Evolutionary conservation across 2,797 vertebrate species (phyloP).

Genomic region (Poecilia picta): DNA sequence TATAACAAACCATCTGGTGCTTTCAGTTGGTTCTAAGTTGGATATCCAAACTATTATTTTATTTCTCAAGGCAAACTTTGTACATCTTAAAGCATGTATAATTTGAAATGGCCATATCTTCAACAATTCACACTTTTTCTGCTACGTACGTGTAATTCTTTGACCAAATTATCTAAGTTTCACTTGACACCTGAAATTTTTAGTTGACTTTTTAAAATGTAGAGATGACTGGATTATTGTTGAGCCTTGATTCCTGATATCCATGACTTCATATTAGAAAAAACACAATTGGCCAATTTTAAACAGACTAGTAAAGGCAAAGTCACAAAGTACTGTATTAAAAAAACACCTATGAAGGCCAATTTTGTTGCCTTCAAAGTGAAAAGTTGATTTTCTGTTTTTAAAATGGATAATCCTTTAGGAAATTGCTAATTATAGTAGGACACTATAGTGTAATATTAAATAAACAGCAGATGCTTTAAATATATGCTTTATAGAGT

Average conservation of each 20-base stretch:
- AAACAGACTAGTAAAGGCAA: not conserved
- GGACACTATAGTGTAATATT: constrained; percentile 4
- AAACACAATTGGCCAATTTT: not conserved
- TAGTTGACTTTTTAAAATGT: not conserved
- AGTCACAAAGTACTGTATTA: constrained; percentile 10
- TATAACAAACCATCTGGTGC: constrained; percentile 6
- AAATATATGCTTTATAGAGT: constrained; percentile 41
- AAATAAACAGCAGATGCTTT: constrained; percentile 38
- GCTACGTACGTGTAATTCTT: not conserved
- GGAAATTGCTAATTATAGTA: constrained; percentile 41
- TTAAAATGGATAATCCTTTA: constrained; percentile 47
- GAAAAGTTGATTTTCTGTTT: constrained; percentile 38
- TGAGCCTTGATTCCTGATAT: not conserved
- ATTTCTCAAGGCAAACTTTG: not conserved
- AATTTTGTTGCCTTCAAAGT: constrained; percentile 15
- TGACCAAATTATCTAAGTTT: not conserved
- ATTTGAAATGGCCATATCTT: not conserved
- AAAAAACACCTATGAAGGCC: not conserved
- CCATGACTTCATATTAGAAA: not conserved
- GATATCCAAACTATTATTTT: not conserved
- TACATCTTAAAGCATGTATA: not conserved
- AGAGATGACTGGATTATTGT: not conserved
- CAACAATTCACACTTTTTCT: not conserved
- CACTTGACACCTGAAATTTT: not conserved
- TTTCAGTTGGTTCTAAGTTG: not conserved